These are phyloP conservation scores for Andrena fulva DNA, from an alignment of 2,888 invertebrate species.

Conservation along the genomic window DNA sequence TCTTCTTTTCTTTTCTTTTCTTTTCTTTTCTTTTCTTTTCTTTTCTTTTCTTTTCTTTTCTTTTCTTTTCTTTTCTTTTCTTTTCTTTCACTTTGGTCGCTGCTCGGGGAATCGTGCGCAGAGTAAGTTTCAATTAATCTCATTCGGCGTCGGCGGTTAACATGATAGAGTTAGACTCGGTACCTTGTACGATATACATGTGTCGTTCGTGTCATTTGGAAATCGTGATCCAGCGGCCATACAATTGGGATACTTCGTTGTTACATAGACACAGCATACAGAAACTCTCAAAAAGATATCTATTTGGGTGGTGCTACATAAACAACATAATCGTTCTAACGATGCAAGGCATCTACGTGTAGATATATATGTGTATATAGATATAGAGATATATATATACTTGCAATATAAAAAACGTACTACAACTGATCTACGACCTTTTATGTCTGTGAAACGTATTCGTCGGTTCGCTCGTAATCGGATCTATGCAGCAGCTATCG, in stretches of 20 bases:
- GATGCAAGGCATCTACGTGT: conserved; percentile 64
- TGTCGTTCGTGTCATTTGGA: not conserved
- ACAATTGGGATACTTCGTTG: conserved; percentile 65
- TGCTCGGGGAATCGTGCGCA: conserved; percentile 57
- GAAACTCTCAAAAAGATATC: conserved; percentile 60
- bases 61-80: not conserved
- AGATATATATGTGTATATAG: conserved; percentile 52
- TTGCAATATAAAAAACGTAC: conserved; percentile 55
- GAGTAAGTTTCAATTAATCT: not conserved
- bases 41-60: too few relatives aligned
- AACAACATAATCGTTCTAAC: conserved; percentile 64
- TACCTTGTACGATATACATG: not conserved
- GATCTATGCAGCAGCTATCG: conserved; percentile 60
- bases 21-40: too few relatives aligned
- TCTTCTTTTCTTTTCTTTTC: conserved; percentile 22
- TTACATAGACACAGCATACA: conserved; percentile 72
- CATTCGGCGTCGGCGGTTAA: not conserved
- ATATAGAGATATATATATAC: conserved; percentile 59
- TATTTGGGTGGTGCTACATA: conserved; percentile 68
- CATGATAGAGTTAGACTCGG: not conserved
- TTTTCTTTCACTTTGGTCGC: conserved; percentile 35
- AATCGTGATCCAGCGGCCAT: conserved; percentile 36
- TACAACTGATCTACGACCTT: conserved; percentile 63
- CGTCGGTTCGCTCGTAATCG: conserved; percentile 49
- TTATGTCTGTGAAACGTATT: conserved; percentile 40